Base-by-base conservation (phyloP, 2,888 invertebrate genomes). In the Didymodactylos carnosus region DNA sequence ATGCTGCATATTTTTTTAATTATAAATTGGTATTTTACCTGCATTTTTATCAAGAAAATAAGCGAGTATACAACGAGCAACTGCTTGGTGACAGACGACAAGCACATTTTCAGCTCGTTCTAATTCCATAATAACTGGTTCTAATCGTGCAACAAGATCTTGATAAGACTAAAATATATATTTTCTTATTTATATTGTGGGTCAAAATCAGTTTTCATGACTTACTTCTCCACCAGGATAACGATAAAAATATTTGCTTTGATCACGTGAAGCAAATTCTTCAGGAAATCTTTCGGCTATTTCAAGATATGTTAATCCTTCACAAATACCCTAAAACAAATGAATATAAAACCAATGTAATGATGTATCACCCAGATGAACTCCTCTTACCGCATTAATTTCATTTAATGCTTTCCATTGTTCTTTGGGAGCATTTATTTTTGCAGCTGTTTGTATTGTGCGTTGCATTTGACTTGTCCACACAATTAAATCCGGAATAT, bases 331-430 rank as follows among this genome's bases (percentile, higher is more conserved):
- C 92, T 62, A 19, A 93, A 84, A 53, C 79, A 77, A 76, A 69
- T 19, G n/a, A n/a, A n/a, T n/a, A n/a, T n/a, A n/a, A n/a, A n/a
- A n/a, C n/a, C n/a, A n/a, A n/a, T n/a, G n/a, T n/a, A n/a, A n/a
- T n/a, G n/a, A n/a, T n/a, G n/a, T n/a, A n/a, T n/a, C n/a, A 2
- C 39, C 6, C 14, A 11, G 51, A 13, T 39, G n/a, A 2, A 14
- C 23, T 62, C 19, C 16, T 39, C 8, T n/a, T 62, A 62, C 62
- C 16, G 97, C 97, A 84, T 98, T 94, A 78, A 98, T 95, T 86
- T 98, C 97, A 83, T 97, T 97, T 40, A 98, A 86, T 14, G 95
- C 94, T 85, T 97, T 97, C 97, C 97, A 98, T 81, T 94, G 87
- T 84, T 98, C 97, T 82, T 94, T 94, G 0, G 95, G 94, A 4